phyloP scores from a whole-genome alignment of 2,888 invertebrate genomes.

The Mechanitis messenoides region DNA sequence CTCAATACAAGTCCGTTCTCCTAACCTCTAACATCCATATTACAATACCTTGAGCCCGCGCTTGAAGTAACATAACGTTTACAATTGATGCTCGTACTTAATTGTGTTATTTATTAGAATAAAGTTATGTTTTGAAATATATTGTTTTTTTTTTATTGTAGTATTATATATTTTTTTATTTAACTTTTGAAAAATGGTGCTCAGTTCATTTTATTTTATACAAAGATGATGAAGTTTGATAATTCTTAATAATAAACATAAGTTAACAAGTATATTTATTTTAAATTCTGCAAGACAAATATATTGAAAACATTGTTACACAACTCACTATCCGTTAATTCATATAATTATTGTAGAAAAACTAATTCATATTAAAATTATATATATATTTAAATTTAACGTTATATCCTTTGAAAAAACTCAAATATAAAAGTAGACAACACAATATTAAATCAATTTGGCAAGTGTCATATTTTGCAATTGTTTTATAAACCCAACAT shows the following conservation, averaged over 20 bases:
- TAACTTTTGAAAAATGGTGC: not conserved
- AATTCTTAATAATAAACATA: not conserved
- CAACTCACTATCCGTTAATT: no score
- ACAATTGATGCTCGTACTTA: slow-evolving; percentile 56
- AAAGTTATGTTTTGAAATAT: slow-evolving; percentile 51
- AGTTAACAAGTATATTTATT: no score
- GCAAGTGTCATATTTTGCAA: slow-evolving; percentile 60
- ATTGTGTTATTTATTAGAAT: slow-evolving; percentile 59
- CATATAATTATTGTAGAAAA: no score
- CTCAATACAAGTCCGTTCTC: no score
- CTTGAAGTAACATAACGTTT: slow-evolving; percentile 15
- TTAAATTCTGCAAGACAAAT: no score
- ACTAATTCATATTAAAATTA: no score
- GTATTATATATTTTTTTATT: no score
- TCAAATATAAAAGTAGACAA: not conserved
- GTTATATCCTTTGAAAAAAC: not conserved
- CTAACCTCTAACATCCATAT: not conserved
- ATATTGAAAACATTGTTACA: no score
- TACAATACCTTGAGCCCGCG: slow-evolving; percentile 3
- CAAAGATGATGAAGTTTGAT: not conserved
- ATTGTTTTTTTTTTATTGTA: slow-evolving; percentile 17
- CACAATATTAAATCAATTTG: slow-evolving; percentile 31
- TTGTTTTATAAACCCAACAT: slow-evolving; percentile 86
- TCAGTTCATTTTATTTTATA: not conserved
- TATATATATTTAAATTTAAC: no score